These are phyloP conservation scores for Ophion ventricosus DNA, from an alignment of 2,888 invertebrate genomes.

Conservation along the genomic window DNA sequence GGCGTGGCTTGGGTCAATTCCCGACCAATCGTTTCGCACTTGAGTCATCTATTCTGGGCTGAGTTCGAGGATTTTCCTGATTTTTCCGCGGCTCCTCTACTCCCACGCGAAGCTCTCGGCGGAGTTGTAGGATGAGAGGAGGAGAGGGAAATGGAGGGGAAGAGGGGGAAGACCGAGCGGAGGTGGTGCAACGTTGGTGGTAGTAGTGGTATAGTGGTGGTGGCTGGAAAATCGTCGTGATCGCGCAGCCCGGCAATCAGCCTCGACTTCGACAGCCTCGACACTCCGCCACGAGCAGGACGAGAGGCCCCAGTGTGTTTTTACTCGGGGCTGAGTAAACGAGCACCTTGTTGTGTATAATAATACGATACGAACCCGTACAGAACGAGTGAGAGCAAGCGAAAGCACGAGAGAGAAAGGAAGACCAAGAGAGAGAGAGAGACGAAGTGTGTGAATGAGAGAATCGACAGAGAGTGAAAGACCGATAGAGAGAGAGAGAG, in stretches of 20 bases:
- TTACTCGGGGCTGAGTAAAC: slow-evolving; percentile 89
- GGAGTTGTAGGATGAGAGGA: neutral
- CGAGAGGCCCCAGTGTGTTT: slow-evolving; percentile 80
- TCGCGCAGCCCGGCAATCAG: slow-evolving; percentile 67
- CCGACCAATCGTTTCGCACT: slow-evolving; percentile 43
- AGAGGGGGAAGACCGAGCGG: slow-evolving; percentile 46
- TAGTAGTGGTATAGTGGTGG: slow-evolving; percentile 55
- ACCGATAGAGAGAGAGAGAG: slow-evolving; percentile 3
- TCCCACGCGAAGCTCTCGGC: slow-evolving; percentile 54
- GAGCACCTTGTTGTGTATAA: slow-evolving; percentile 92
- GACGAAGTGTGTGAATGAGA: neutral
- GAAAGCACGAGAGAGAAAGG: slow-evolving; percentile 51
- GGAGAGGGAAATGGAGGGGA: neutral
- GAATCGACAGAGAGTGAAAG: slow-evolving; percentile 5
- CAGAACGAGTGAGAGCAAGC: slow-evolving; percentile 61
- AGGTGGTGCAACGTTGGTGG: slow-evolving; percentile 66
- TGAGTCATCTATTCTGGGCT: slow-evolving; percentile 44
- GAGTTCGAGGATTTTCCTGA: slow-evolving; percentile 65
- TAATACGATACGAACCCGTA: slow-evolving; percentile 85
- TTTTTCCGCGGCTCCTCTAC: slow-evolving; percentile 58
- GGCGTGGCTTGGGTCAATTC: slow-evolving; percentile 59
- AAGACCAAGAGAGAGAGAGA: slow-evolving; percentile 30
- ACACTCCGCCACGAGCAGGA: slow-evolving; percentile 73
- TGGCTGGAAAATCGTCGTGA: slow-evolving; percentile 62
- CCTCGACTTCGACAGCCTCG: slow-evolving; percentile 66